Evolutionary conservation across 1,140 invertebrate genomes (phyloP).

Genomic region (Heliconius melpomene): DNA sequence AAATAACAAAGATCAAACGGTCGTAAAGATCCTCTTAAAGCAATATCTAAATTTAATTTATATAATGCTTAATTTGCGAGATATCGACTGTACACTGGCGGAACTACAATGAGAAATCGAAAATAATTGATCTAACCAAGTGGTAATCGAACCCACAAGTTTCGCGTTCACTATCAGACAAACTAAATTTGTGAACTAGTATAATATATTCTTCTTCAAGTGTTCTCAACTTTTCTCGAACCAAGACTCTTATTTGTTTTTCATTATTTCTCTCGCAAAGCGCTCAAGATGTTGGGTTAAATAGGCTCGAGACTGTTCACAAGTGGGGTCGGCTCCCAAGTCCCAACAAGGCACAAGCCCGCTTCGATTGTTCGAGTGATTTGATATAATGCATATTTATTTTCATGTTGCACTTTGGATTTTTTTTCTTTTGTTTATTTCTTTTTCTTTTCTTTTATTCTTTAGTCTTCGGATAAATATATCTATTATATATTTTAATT

Average conservation of each 20-base stretch:
- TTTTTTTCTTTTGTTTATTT: too few species aligned
- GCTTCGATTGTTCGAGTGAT: conserved; percentile 6
- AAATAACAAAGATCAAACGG: not conserved
- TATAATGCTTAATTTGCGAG: not conserved
- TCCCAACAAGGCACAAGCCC: conserved; percentile 13
- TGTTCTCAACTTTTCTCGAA: not conserved
- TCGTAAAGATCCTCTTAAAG: not conserved
- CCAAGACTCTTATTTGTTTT: conserved; percentile 1
- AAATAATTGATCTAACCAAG: too few species aligned
- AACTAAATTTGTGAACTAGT: not conserved
- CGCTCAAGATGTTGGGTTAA: conserved; percentile 10
- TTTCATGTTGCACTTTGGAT: not conserved
- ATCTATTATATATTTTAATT: too few species aligned
- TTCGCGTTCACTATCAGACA: too few species aligned
- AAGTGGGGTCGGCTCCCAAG: conserved; percentile 12
- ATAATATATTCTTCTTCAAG: not conserved
- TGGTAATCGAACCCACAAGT: too few species aligned
- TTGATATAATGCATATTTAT: conserved; percentile 3
- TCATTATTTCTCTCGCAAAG: conserved; percentile 13
- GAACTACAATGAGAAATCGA: too few species aligned
- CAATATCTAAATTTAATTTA: not conserved
- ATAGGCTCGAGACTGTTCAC: conserved; percentile 12
- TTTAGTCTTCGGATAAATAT: too few species aligned
- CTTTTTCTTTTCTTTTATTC: too few species aligned
- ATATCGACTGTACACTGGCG: too few species aligned